Conservation (phyloP, 2,888 invertebrate genomes). For the Catonia carolina region DNA sequence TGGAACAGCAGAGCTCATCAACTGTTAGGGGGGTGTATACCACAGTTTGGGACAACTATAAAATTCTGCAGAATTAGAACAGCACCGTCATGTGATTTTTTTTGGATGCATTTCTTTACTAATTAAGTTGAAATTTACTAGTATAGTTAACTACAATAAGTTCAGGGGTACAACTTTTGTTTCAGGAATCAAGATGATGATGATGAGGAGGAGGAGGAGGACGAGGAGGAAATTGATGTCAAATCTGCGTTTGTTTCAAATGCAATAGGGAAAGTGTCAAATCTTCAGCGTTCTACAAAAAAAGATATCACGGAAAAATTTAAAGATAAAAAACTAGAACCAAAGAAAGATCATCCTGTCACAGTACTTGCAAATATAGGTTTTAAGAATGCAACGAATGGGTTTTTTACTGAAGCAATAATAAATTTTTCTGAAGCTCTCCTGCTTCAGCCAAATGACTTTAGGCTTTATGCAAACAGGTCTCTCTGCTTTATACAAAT, state of each 20-base stretch:
- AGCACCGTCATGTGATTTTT: too few relatives aligned
- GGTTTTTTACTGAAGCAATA: not conserved
- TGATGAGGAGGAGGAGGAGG: not conserved
- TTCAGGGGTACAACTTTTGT: too few relatives aligned
- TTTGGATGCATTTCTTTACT: too few relatives aligned
- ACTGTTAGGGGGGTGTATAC: too few relatives aligned
- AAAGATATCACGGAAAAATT: not conserved
- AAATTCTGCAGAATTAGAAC: too few relatives aligned
- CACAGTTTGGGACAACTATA: too few relatives aligned
- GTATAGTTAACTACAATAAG: too few relatives aligned
- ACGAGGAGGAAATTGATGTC: not conserved
- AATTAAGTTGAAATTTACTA: too few relatives aligned
- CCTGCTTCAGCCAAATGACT: not conserved
- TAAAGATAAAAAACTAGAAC: not conserved
- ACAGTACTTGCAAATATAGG: not conserved
- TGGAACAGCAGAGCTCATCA: too few relatives aligned
- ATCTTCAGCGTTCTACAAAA: not conserved
- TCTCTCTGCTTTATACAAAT: constrained; percentile 1
- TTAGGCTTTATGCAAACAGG: not conserved
- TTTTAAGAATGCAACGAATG: not conserved
- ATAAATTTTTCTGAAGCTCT: not conserved
- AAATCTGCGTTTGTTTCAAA: not conserved
- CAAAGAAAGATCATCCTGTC: not conserved
- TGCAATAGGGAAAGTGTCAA: not conserved
- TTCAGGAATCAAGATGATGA: too few relatives aligned